Percentiles rank a stretch among this genome's conserved stretches.
Conservation (phyloP, 2,797 vertebrate species). For the Propithecus perrieri region DNA sequence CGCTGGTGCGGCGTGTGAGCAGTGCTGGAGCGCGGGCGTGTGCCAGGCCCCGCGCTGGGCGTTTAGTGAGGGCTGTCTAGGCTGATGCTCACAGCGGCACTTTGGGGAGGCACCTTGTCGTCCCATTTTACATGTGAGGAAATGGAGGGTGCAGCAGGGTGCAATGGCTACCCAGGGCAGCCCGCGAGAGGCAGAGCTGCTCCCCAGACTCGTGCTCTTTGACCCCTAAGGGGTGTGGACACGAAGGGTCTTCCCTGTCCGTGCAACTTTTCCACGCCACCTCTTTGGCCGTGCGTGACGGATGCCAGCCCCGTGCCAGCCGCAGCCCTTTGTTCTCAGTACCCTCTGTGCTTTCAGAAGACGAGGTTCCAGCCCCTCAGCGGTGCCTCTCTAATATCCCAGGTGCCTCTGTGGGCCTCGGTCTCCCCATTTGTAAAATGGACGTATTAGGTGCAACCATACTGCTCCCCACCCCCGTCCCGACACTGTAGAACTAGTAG, state of each 20-base stretch:
- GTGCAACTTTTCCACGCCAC: not conserved
- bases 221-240: accelerated
- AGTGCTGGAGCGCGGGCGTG: too few species aligned
- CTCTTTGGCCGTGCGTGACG: accelerated
- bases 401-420: not conserved
- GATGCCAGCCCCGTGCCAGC: not conserved
- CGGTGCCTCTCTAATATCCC: not conserved
- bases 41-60: not conserved
- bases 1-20: not conserved
- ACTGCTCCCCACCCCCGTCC: too few species aligned
- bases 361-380: not conserved
- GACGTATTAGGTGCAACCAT: not conserved
- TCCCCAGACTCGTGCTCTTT: not conserved
- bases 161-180: not conserved
- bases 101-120: not conserved
- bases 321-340: accelerated
- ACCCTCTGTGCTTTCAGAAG: not conserved
- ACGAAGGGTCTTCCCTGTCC: not conserved
- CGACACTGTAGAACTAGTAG: not conserved
- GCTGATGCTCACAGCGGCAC: not conserved
- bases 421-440: not conserved
- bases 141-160: not conserved
- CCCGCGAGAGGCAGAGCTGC: not conserved
- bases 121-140: not conserved
- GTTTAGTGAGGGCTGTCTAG: not conserved